A percentile compares a stretch with the other conserved stretches of the same genome.
These are phyloP conservation scores for Drosophila truncata DNA, from an alignment of 1,140 invertebrate genomes.

Conservation along the genomic window DNA sequence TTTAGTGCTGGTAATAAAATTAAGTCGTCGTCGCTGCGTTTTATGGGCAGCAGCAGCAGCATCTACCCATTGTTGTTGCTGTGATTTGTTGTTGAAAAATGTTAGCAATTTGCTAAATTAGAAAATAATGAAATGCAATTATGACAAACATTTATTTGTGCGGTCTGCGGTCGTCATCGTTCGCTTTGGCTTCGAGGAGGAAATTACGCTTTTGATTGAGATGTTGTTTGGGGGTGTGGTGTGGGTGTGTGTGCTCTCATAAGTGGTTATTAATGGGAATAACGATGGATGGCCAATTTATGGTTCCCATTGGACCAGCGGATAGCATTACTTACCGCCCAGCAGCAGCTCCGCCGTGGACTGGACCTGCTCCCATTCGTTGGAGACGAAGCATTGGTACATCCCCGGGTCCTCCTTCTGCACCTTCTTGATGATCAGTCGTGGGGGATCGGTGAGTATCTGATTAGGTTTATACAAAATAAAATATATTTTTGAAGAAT, in stretches of 20 bases:
- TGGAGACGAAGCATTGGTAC: conserved; percentile 95
- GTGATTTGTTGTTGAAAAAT: conserved; percentile 68
- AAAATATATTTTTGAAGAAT: neutral
- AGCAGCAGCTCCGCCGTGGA: conserved; percentile 93
- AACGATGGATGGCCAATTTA: conserved; percentile 58
- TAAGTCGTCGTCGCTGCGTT: conserved; percentile 78
- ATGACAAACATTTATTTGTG: conserved; percentile 83
- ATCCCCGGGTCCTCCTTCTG: conserved; percentile 87
- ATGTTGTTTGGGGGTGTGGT: conserved; percentile 2
- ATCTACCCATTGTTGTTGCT: conserved; percentile 40
- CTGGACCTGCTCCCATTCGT: conserved; percentile 94
- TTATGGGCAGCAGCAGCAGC: conserved; percentile 49
- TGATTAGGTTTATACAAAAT: neutral
- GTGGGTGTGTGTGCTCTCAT: conserved; percentile 20
- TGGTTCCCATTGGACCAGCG: conserved; percentile 20
- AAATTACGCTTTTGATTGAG: conserved; percentile 64
- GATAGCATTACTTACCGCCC: conserved; percentile 88
- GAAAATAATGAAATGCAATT: conserved; percentile 84
- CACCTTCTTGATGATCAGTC: conserved; percentile 83
- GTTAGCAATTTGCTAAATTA: conserved; percentile 82
- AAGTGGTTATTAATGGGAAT: conserved; percentile 77
- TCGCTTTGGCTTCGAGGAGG: conserved; percentile 37
- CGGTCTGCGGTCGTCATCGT: conserved; percentile 66
- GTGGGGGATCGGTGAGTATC: conserved; percentile 82
- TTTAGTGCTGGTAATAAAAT: conserved; percentile 83